Evolutionary conservation across 2,113 vertebrate species (phyloP).

Genomic region (Odocoileus virginianus): DNA sequence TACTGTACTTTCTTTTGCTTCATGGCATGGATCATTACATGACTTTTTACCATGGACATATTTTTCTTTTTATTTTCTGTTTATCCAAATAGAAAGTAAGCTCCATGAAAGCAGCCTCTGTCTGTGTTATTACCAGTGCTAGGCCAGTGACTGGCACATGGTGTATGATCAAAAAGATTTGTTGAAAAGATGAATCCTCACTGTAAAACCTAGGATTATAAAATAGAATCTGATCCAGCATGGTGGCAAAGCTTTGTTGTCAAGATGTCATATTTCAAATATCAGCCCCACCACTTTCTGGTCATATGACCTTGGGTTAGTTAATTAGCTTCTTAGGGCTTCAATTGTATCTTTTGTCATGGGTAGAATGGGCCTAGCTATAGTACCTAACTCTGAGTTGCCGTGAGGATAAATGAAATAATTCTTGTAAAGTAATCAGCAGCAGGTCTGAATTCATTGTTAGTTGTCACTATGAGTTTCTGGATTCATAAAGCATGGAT

Average conservation of each 20-base stretch:
- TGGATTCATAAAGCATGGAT: background rate
- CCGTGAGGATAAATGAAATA: background rate
- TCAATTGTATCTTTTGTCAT: background rate
- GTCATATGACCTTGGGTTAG: background rate
- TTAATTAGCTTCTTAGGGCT: background rate
- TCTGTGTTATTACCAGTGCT: background rate
- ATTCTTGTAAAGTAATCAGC: background rate
- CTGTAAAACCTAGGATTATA: background rate
- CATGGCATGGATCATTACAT: background rate
- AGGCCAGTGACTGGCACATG: background rate
- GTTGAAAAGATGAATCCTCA: background rate
- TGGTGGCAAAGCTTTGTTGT: background rate
- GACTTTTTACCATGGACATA: background rate
- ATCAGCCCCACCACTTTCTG: background rate
- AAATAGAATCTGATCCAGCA: background rate
- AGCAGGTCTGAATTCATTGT: background rate
- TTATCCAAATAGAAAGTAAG: background rate
- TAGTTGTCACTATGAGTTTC: background rate
- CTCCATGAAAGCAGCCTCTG: background rate
- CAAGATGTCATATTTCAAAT: background rate
- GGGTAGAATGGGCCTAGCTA: background rate
- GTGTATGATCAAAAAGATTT: background rate
- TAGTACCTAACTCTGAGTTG: background rate
- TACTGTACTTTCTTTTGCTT: background rate
- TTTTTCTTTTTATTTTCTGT: background rate